A percentile compares a stretch with the other conserved stretches of the same genome.
Conservation (phyloP, 1,140 invertebrate genomes). For the Neodiprion fabricii region DNA sequence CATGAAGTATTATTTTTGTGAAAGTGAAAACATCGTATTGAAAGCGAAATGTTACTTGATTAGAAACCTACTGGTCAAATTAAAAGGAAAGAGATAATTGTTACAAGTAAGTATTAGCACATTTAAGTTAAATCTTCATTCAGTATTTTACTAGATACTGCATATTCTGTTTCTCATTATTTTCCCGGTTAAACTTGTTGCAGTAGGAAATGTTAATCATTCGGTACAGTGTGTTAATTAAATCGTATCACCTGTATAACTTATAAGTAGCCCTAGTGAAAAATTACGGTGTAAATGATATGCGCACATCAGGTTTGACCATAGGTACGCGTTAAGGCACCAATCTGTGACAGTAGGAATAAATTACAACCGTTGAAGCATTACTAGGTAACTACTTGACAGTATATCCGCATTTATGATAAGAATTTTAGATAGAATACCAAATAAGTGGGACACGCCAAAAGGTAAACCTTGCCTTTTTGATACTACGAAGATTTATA, state of each 20-base stretch:
- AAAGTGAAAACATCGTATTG: too few species aligned
- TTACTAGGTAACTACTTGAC: conserved; percentile 30
- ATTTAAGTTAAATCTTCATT: too few species aligned
- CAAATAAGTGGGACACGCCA: conserved; percentile 41
- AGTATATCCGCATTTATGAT: conserved; percentile 48
- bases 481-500: conserved; percentile 47
- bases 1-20: too few species aligned
- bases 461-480: conserved; percentile 26
- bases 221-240: background rate
- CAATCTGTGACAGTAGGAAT: conserved; percentile 35
- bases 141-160: too few species aligned
- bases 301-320: conserved; percentile 9
- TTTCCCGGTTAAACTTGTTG: background rate
- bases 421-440: conserved; percentile 39
- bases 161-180: background rate
- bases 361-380: conserved; percentile 34
- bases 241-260: background rate
- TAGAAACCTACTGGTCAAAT: too few species aligned
- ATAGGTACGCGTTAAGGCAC: conserved; percentile 30
- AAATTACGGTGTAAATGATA: conserved; percentile 8
- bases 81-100: too few species aligned
- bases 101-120: too few species aligned
- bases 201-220: background rate
- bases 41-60: too few species aligned
- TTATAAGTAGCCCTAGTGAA: background rate